Evolutionary conservation across 2,888 invertebrate genomes (phyloP).

Genomic region (Brachycybe producta): DNA sequence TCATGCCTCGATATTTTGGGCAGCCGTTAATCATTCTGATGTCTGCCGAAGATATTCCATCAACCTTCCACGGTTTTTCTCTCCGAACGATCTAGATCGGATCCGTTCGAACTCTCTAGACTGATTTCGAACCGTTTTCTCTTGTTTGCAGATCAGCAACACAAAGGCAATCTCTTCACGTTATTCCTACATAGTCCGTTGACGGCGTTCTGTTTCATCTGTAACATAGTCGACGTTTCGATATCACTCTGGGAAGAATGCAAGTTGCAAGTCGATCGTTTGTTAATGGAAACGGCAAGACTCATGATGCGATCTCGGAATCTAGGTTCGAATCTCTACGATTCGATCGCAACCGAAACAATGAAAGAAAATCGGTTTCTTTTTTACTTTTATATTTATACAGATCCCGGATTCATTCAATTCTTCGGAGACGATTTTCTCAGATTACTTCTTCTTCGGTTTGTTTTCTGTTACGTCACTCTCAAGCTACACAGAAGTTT

Average conservation of each 20-base stretch:
- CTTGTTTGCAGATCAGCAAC: slow-evolving; percentile 37
- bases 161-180: slow-evolving; percentile 81
- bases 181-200: slow-evolving; percentile 89
- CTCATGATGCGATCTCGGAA: slow-evolving; percentile 61
- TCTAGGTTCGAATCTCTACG: slow-evolving; percentile 49
- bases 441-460: slow-evolving; percentile 71
- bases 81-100: neutral
- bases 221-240: slow-evolving; percentile 71
- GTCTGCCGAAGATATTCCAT: slow-evolving; percentile 82
- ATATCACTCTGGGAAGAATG: slow-evolving; percentile 83
- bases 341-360: neutral
- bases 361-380: too few relatives aligned
- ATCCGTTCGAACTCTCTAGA: too few relatives aligned
- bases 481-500: slow-evolving; percentile 72
- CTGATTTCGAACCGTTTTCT: neutral
- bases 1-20: slow-evolving; percentile 80
- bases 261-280: slow-evolving; percentile 72
- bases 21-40: slow-evolving; percentile 84
- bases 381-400: slow-evolving; percentile 19
- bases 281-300: slow-evolving; percentile 74
- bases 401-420: slow-evolving; percentile 46
- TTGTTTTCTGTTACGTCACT: slow-evolving; percentile 85
- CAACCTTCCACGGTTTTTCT: slow-evolving; percentile 59
- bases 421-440: slow-evolving; percentile 93
- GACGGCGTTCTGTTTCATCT: slow-evolving; percentile 80